A percentile compares a stretch with the other conserved stretches of the same genome.
Evolutionary conservation across 92 coral and sea anemone genomes (phyloP).

Genomic region (Galaxea fascicularis): DNA sequence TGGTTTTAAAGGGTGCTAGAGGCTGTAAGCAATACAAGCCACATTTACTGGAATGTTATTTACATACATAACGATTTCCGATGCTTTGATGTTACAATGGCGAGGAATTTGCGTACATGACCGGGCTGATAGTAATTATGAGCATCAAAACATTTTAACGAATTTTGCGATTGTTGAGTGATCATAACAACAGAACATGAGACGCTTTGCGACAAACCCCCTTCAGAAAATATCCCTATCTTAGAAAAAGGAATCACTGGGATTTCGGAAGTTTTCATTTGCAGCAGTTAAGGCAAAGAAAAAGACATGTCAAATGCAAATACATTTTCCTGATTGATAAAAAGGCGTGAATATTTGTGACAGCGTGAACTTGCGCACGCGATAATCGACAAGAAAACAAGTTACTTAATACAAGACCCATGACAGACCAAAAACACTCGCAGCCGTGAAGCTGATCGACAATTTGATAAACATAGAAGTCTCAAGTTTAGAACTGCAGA

Average conservation of each 20-base stretch:
- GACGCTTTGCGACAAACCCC: neutral
- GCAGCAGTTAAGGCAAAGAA: neutral
- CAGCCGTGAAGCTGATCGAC: too few species aligned
- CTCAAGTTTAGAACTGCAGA: too few species aligned
- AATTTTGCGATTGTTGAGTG: neutral
- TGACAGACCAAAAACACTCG: too few species aligned
- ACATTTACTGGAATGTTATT: too few species aligned
- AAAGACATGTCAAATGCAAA: neutral
- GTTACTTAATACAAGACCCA: neutral
- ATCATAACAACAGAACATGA: neutral
- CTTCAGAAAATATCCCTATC: neutral
- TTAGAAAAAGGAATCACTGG: neutral
- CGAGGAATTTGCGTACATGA: conserved; percentile 5
- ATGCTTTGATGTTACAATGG: neutral
- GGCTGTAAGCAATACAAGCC: neutral
- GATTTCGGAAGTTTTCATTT: neutral
- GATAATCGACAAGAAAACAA: conserved; percentile 10
- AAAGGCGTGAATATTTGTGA: conserved; percentile 16
- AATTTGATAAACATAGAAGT: too few species aligned
- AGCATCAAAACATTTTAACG: neutral
- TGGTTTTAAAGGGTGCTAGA: neutral
- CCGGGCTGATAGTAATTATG: neutral
- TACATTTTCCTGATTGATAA: neutral
- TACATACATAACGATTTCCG: conserved; percentile 13
- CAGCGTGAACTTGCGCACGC: neutral